These are phyloP conservation scores for Pomatorhinus ruficollis DNA, from an alignment of 2,113 vertebrate genomes.

Conservation along the genomic window DNA sequence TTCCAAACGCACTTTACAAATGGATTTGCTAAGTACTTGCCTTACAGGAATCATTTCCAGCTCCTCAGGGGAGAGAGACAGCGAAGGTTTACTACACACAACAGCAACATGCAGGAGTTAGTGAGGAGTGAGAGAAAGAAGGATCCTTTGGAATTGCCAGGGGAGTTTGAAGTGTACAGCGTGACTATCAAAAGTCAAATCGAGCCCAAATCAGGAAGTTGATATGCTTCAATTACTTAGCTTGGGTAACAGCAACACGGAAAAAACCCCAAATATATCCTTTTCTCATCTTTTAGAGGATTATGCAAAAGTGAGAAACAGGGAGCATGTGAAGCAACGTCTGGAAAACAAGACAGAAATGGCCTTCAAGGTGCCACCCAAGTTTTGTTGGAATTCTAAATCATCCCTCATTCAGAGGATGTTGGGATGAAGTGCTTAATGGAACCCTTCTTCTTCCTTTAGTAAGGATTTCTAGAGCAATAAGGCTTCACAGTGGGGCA, in stretches of 20 bases:
- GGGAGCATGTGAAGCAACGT: neutral
- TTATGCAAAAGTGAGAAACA: neutral
- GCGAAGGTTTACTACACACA: neutral
- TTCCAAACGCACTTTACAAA: neutral
- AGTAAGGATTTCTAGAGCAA: neutral
- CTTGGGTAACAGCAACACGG: neutral
- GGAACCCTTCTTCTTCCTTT: neutral
- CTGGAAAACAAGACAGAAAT: neutral
- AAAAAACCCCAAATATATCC: fast-evolving
- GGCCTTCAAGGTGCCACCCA: neutral
- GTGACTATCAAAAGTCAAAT: neutral
- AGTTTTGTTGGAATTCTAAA: neutral
- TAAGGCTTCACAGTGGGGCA: neutral
- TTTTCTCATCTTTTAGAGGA: neutral
- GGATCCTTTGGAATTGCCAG: neutral
- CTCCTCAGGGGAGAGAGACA: neutral
- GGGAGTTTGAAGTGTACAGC: neutral
- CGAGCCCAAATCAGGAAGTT: neutral
- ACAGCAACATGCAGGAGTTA: neutral
- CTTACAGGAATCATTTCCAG: neutral
- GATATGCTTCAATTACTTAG: neutral
- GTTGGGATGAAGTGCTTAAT: neutral
- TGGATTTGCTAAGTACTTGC: neutral
- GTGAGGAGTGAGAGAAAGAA: neutral
- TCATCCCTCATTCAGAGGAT: neutral